Conservation (phyloP, 1,140 invertebrate genomes). For the Drosophila nigrodunni region DNA sequence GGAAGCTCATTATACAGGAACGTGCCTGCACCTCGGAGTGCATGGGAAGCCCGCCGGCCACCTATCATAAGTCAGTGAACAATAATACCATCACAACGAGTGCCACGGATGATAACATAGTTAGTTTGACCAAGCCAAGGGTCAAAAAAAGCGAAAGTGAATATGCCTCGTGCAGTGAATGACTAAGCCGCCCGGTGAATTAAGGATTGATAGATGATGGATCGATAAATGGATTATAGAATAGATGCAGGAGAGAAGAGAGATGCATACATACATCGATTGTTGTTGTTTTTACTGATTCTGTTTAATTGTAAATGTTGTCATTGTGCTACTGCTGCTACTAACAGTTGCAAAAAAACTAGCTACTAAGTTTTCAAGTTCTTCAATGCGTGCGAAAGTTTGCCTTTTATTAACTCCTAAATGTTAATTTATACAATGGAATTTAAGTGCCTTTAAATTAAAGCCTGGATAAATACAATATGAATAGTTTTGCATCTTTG, state of each 20-base stretch:
- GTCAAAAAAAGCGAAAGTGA: slow-evolving; percentile 78
- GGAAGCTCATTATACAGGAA: slow-evolving; percentile 80
- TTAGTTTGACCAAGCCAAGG: slow-evolving; percentile 46
- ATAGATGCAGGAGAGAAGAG: slow-evolving; percentile 8
- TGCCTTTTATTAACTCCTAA: slow-evolving; percentile 39
- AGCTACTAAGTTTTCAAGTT: slow-evolving; percentile 33
- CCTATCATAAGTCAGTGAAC: slow-evolving; percentile 62
- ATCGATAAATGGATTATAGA: slow-evolving; percentile 11
- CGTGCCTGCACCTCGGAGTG: slow-evolving; percentile 68
- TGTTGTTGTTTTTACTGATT: slow-evolving; percentile 59
- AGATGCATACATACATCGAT: slow-evolving; percentile 43
- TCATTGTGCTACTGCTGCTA: slow-evolving; percentile 47
- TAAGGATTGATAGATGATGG: background rate
- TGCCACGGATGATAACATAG: slow-evolving; percentile 24
- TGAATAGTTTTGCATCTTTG: slow-evolving; percentile 34
- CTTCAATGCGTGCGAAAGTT: slow-evolving; percentile 53
- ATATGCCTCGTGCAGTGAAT: slow-evolving; percentile 83
- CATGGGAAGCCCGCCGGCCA: slow-evolving; percentile 54
- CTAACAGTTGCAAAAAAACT: slow-evolving; percentile 46
- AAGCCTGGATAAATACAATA: slow-evolving; percentile 60
- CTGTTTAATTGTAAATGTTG: slow-evolving; percentile 69
- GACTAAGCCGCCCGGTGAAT: slow-evolving; percentile 39
- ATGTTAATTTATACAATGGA: slow-evolving; percentile 77
- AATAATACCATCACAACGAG: slow-evolving; percentile 63
- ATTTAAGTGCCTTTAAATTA: slow-evolving; percentile 76